Base-by-base conservation (phyloP, 2,113 vertebrate genomes). In the Xiphophorus hellerii region DNA sequence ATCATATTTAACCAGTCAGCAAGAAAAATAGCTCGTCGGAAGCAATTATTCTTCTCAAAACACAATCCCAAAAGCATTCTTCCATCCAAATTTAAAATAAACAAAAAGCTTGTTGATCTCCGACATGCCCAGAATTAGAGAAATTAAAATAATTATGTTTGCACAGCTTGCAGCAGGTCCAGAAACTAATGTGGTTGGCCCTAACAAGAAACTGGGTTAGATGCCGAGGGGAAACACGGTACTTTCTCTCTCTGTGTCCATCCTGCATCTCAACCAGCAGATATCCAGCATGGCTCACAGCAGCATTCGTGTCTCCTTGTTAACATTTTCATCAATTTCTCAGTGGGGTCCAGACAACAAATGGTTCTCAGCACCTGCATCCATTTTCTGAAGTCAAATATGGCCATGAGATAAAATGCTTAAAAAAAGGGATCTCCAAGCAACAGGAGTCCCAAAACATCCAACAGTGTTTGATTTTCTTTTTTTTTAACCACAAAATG, bases 101-200 rank as follows among this genome's bases (percentile, higher is more conserved):
- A 30, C 15, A 79, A 88, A 89, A 87, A 51, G 77, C 88, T 82
- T 90, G 88, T 88, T 86, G 91, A 85, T 84, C 79, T 83, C 76
- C 62, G 84, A 84, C 84, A 87, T 85, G 80, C 88, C 83, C 80
- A 84, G 84, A 93, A 90, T 88, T 73, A 86, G 75, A 83, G 42
- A 25, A 78, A 74, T 76, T 77, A 83, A 82, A 83, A 71, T 85
- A 92, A 90, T 90, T 39, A 86, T 90, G 88, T 93, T 93, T 94
- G 89, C 87, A 88, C 90, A 93, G 92, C 89, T 91, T 92, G 89
- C 81, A 37, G 35, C 27, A 37, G 70, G 89, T 84, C 89, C 83
- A 80, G 68, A 74, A 80, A 73, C 80, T 89, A 88, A 88, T 86
- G 88, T 78, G 75, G 67, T 63, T 76, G 69, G 78, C 83, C 86